A percentile compares a stretch with the other conserved stretches of the same genome.
phyloP scores from a whole-genome alignment of 2,888 invertebrate species.

The Ecdyonurus torrentis region DNA sequence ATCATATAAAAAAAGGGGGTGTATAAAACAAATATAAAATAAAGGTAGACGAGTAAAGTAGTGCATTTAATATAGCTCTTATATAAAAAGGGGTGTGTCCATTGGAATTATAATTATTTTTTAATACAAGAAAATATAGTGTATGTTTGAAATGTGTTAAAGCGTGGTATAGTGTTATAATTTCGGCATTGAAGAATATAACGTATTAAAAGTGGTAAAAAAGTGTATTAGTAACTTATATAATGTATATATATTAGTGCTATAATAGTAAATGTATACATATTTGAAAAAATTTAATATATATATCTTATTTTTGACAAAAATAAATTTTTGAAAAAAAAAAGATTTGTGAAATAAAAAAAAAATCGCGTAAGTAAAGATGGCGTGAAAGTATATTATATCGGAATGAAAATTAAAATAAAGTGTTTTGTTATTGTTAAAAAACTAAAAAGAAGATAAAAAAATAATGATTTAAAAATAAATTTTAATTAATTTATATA shows the following conservation, averaged over 20 bases:
- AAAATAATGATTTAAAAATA: neutral
- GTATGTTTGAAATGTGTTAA: too few species aligned
- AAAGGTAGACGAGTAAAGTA: too few species aligned
- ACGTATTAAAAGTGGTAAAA: neutral
- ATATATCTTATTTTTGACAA: neutral
- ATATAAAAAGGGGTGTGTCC: neutral
- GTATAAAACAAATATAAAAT: neutral
- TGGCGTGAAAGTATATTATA: neutral
- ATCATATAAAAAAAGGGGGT: neutral
- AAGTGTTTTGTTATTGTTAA: neutral
- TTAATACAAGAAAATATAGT: too few species aligned
- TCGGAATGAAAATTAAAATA: neutral
- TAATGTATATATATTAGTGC: too few species aligned
- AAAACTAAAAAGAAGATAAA: conserved; percentile 1
- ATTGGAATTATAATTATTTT: too few species aligned
- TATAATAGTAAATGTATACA: too few species aligned
- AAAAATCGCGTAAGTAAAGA: neutral
- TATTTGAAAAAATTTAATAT: neutral
- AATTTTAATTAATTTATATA: neutral
- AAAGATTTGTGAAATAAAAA: neutral
- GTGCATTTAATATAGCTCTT: too few species aligned
- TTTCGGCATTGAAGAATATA: too few species aligned
- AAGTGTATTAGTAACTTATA: too few species aligned
- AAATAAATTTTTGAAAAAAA: neutral
- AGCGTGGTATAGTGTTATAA: too few species aligned